Base-by-base conservation (phyloP, 2,888 invertebrate genomes). In the Ennomos erosarius region DNA sequence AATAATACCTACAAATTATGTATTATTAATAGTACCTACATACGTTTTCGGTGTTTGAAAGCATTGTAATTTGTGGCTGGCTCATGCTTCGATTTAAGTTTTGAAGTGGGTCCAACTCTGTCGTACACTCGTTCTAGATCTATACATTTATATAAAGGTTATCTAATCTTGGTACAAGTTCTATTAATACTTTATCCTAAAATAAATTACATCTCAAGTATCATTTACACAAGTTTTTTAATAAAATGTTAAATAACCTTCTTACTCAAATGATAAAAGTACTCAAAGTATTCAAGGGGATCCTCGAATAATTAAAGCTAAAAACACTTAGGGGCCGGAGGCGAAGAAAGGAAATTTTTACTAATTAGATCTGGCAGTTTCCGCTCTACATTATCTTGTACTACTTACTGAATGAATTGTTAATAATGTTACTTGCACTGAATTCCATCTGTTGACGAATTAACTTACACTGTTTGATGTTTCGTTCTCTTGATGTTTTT, bases 311-410 rank as follows among this genome's bases (percentile, higher is more conserved):
- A 26, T 65, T 65, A 69, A 67, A 65, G 64, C 65, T 26, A 26
- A 26, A 71, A 64, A 63, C 69, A 69, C 67, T 70, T 66, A 65
- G 63, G 64, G 58, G 50, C 55, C 48, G 51, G 62, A 61, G 64
- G 59, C 61, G 60, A 38, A 57, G 57, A 58, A 38, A 48, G 59
- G 42, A 64, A 57, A 56, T 64, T 64, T 66, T 61, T 55, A 55
- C 67, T 70, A 71, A 74, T 72, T 74, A 70, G 62, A 71, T 68
- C 59, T 66, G 62, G 57, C 57, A 59, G 58, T 59, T 64, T 63
- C 62, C 56, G 39, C 52, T 62, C 55, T 64, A 55, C 62, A 59
- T 71, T 71, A 68, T 52, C 61, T 51, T 62, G 48, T 62, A 50
- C 61, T 65, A 56, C 56, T 66, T 43, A 52, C 59, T 48, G 48